phyloP scores from a whole-genome alignment of 2,113 vertebrate genomes.

The Cinclus mexicanus region DNA sequence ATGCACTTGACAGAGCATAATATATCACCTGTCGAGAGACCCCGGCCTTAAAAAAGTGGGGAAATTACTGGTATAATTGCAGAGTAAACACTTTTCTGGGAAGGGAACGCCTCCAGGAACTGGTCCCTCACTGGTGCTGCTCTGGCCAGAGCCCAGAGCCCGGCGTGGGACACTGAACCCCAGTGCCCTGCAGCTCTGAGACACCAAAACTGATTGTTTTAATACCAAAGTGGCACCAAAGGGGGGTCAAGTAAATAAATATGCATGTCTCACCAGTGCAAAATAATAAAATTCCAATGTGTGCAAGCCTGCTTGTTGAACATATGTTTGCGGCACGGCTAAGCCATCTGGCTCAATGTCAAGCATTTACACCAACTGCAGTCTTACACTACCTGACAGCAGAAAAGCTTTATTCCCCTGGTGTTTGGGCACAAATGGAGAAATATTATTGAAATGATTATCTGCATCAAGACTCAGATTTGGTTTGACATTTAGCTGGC shows the following conservation, averaged over 20 bases:
- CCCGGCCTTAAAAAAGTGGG: neutral
- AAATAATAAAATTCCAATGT: slow-evolving; percentile 98
- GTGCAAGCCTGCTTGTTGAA: slow-evolving; percentile 98
- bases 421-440: slow-evolving; percentile 99
- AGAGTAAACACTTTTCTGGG: neutral
- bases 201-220: slow-evolving; percentile 70
- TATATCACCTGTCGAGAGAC: neutral
- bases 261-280: slow-evolving; percentile 91
- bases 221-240: slow-evolving; percentile 79
- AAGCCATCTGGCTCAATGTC: slow-evolving; percentile 99
- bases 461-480: slow-evolving; percentile 99
- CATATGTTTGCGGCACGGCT: slow-evolving; percentile 98
- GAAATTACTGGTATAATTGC: neutral
- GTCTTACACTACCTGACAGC: slow-evolving; percentile 99
- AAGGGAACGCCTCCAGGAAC: neutral
- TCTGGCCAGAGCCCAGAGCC: slow-evolving; percentile 21
- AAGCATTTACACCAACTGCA: slow-evolving; percentile 99
- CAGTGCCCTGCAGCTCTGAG: slow-evolving; percentile 57
- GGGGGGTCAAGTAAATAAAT: slow-evolving; percentile 92
- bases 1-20: neutral
- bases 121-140: fast-evolving
- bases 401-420: slow-evolving; percentile 99
- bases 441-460: slow-evolving; percentile 99
- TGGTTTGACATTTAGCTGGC: slow-evolving; percentile 99
- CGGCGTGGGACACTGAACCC: neutral